phyloP scores from a whole-genome alignment of 2,797 vertebrate species.

The Anguilla pacifica region DNA sequence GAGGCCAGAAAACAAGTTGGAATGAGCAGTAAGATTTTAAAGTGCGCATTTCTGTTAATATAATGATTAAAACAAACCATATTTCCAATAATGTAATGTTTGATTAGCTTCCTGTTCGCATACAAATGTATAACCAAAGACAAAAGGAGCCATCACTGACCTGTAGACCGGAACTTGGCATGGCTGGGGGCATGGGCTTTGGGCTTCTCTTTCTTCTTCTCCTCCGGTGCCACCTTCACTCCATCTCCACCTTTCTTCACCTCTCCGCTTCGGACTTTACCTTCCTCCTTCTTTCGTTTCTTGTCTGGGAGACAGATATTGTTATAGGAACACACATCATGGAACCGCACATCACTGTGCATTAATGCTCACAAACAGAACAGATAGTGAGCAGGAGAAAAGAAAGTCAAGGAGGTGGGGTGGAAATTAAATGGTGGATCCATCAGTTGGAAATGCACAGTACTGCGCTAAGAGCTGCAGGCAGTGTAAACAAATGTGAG shows the following conservation, averaged over 20 bases:
- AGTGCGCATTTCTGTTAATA: background rate
- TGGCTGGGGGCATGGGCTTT: conserved; percentile 93
- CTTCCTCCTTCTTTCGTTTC: conserved; percentile 87
- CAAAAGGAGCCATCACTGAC: conserved; percentile 58
- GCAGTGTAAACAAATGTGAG: background rate
- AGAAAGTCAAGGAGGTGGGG: background rate
- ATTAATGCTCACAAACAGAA: background rate
- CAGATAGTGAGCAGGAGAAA: background rate
- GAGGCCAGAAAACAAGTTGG: background rate
- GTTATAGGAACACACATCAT: background rate
- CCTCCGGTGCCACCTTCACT: conserved; percentile 73
- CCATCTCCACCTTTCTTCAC: conserved; percentile 72
- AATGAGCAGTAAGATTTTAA: background rate
- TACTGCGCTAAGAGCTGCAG: background rate
- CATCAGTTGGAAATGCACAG: background rate
- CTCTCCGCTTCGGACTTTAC: conserved; percentile 73
- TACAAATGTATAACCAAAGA: background rate
- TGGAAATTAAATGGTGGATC: background rate
- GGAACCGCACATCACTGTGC: background rate
- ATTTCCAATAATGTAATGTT: background rate
- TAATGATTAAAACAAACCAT: background rate
- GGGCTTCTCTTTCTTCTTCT: conserved; percentile 89
- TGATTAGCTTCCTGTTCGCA: background rate
- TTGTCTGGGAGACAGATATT: conserved; percentile 69
- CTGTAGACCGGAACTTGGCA: conserved; percentile 91